Percentiles rank a stretch among this genome's conserved stretches.
Evolutionary conservation across 1,140 invertebrate species (phyloP).

Genomic region (Trachelipus rathkii): DNA sequence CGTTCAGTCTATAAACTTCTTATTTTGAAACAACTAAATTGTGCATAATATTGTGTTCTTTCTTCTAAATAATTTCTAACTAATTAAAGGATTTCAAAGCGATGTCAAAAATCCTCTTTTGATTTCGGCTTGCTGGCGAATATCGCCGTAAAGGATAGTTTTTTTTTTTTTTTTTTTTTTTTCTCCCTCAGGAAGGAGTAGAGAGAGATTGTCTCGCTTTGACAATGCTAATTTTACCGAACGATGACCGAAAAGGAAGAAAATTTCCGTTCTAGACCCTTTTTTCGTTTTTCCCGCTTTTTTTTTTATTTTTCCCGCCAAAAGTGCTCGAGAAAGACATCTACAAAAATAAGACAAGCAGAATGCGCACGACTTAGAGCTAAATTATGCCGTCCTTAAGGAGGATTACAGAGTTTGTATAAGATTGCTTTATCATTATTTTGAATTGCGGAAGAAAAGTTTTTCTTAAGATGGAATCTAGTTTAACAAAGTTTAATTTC

Average conservation of each 20-base stretch:
- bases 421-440: conserved; percentile 11
- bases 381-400: conserved; percentile 8
- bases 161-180: not conserved
- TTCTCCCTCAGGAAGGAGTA: not conserved
- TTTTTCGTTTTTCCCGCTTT: too few relatives aligned
- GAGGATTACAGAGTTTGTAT: not conserved
- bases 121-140: not conserved
- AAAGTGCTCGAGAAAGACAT: conserved; percentile 3
- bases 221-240: conserved; percentile 12
- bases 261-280: not conserved
- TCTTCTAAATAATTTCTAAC: conserved; percentile 11
- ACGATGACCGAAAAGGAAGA: not conserved
- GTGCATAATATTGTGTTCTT: conserved; percentile 3
- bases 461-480: not conserved
- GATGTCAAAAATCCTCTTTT: conserved; percentile 5
- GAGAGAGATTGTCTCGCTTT: not conserved
- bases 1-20: not conserved
- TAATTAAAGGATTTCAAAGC: conserved; percentile 5
- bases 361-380: not conserved
- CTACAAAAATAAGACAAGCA: not conserved
- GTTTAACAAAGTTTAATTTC: conserved; percentile 10
- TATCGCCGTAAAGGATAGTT: not conserved
- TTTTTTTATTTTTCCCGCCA: not conserved
- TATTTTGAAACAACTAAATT: conserved; percentile 9
- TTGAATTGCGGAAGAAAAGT: conserved; percentile 5